These are phyloP conservation scores for Ctenosaura bakeri DNA, from an alignment of 2,797 vertebrate species.

Conservation along the genomic window DNA sequence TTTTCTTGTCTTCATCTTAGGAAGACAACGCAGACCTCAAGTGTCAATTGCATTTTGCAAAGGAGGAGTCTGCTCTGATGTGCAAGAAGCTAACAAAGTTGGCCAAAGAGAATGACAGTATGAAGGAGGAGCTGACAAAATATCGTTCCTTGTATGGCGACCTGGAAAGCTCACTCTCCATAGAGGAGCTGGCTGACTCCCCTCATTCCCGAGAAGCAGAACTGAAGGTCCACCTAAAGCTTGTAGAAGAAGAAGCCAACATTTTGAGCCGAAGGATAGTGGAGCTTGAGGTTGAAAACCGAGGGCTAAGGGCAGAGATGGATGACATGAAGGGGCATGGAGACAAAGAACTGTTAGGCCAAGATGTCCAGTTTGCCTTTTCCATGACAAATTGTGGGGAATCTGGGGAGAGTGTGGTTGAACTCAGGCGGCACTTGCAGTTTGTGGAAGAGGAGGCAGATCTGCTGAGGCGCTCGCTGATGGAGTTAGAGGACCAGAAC, in stretches of 20 bases:
- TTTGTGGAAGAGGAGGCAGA: conserved; percentile 99
- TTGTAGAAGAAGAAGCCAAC: conserved; percentile 98
- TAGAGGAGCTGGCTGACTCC: conserved; percentile 93
- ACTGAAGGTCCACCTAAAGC: conserved; percentile 93
- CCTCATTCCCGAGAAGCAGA: conserved; percentile 95
- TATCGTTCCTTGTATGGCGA: conserved; percentile 93
- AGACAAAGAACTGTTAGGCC: conserved; percentile 80
- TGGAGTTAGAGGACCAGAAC: conserved; percentile 98
- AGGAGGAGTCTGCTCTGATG: conserved; percentile 97
- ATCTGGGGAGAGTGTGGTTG: conserved; percentile 88
- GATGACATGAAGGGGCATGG: conserved; percentile 91
- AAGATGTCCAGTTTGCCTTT: conserved; percentile 78
- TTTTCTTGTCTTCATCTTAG: conserved; percentile 69
- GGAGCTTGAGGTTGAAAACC: conserved; percentile 98
- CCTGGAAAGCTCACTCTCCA: conserved; percentile 90
- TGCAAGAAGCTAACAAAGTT: conserved; percentile 98
- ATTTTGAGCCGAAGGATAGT: conserved; percentile 95
- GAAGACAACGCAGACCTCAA: conserved; percentile 97
- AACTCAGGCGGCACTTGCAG: conserved; percentile 95
- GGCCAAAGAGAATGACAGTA: conserved; percentile 94
- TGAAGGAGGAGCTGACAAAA: conserved; percentile 95
- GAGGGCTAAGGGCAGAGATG: conserved; percentile 96
- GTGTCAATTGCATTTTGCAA: conserved; percentile 98
- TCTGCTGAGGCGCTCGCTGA: conserved; percentile 92
- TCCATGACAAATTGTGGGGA: conserved; percentile 77